Conservation (phyloP, 2,888 invertebrate genomes). For the Carcina quercana region DNA sequence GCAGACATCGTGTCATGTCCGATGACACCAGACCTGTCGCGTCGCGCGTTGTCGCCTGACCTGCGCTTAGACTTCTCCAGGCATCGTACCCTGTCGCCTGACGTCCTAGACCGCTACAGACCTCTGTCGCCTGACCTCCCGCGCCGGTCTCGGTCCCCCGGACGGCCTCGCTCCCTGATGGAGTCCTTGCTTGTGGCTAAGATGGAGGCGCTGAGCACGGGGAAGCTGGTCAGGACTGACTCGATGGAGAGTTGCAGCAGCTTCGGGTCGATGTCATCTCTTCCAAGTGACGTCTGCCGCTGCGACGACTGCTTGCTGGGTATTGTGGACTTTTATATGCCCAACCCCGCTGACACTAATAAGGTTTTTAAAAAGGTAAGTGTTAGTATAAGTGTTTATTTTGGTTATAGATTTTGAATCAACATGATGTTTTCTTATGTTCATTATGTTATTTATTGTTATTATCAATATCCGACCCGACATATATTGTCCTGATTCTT, state of each 20-base stretch:
- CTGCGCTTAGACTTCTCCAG: constrained; percentile 42
- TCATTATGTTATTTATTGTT: no score
- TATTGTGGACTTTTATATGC: constrained; percentile 83
- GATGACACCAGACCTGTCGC: constrained; percentile 52
- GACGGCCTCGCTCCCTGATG: constrained; percentile 85
- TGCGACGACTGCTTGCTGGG: constrained; percentile 90
- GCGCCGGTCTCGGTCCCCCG: constrained; percentile 63
- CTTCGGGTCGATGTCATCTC: constrained; percentile 79
- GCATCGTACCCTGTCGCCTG: constrained; percentile 58
- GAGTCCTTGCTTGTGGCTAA: constrained; percentile 86
- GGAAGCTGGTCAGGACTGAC: constrained; percentile 80
- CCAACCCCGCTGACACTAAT: constrained; percentile 66
- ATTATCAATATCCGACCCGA: no score
- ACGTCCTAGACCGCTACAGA: constrained; percentile 40
- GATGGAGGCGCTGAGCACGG: constrained; percentile 81
- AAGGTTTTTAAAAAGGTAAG: constrained; percentile 77
- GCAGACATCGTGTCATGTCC: constrained; percentile 41
- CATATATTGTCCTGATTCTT: no score
- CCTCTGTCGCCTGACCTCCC: constrained; percentile 64
- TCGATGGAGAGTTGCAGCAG: constrained; percentile 86
- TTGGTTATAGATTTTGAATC: no score
- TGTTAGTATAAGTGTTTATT: no score
- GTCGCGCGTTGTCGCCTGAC: constrained; percentile 57
- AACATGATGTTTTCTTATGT: no score
- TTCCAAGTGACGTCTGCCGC: constrained; percentile 83